These are phyloP conservation scores for Phragmatobia fuliginosa DNA, from an alignment of 2,888 invertebrate genomes.

Conservation along the genomic window DNA sequence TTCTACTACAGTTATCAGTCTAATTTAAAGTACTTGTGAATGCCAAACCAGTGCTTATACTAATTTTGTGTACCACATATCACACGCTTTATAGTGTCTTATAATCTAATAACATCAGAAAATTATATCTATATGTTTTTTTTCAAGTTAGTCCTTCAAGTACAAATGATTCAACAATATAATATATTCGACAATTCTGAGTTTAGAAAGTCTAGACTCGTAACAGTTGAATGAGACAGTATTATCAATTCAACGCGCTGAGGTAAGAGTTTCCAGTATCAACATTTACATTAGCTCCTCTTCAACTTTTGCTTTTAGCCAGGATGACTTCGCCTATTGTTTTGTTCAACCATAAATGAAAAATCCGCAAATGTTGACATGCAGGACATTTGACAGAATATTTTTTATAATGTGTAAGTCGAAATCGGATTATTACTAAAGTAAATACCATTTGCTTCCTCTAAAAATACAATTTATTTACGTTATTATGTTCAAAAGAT, in stretches of 20 bases:
- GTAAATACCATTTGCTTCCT: conserved; percentile 1
- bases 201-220: conserved; percentile 33
- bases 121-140: too few species aligned
- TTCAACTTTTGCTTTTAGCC: conserved; percentile 64
- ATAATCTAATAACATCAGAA: neutral
- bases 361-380: conserved; percentile 23
- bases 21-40: too few species aligned
- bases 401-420: conserved; percentile 12
- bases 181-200: conserved; percentile 20
- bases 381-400: conserved; percentile 11
- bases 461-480: neutral
- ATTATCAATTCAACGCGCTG: conserved; percentile 67
- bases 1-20: too few species aligned
- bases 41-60: neutral
- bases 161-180: neutral
- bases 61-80: neutral
- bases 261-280: conserved; percentile 66
- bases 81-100: neutral
- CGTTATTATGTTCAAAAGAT: neutral
- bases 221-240: conserved; percentile 51
- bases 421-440: conserved; percentile 15
- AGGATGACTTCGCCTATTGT: conserved; percentile 22
- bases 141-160: neutral
- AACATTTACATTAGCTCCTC: conserved; percentile 66
- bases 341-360: conserved; percentile 32